Evolutionary conservation across 64 coral and sea anemone genomes (phyloP).

Genomic region (Catalaphyllia jardinei): DNA sequence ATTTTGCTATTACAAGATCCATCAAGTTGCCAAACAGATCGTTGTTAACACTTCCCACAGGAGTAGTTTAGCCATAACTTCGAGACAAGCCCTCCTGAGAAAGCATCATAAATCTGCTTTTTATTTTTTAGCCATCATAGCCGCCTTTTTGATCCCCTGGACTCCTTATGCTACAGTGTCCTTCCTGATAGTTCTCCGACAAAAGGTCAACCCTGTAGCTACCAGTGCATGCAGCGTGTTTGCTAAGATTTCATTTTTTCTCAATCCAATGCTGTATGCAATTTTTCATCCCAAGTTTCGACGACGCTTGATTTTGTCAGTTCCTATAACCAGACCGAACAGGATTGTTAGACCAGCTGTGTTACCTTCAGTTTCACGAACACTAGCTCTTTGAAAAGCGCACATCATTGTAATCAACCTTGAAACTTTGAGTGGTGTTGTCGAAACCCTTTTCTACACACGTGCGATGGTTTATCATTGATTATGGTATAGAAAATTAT

Average conservation of each 20-base stretch:
- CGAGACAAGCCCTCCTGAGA: neutral
- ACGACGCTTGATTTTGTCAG: neutral
- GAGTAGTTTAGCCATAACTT: neutral
- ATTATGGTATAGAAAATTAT: too few relatives aligned
- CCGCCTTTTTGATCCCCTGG: neutral
- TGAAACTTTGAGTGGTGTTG: too few relatives aligned
- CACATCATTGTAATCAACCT: too few relatives aligned
- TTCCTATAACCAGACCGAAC: neutral
- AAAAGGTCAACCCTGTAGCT: neutral
- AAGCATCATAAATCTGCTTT: neutral
- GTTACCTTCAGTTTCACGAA: neutral
- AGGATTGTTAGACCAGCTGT: neutral
- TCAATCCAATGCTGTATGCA: neutral
- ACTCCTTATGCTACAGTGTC: neutral
- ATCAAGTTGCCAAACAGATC: conserved; percentile 2
- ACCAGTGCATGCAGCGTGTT: neutral
- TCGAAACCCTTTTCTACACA: too few relatives aligned
- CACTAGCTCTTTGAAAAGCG: neutral
- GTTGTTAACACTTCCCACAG: neutral
- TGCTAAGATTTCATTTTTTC: neutral
- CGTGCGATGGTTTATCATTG: too few relatives aligned
- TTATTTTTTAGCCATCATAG: neutral
- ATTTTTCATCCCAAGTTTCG: neutral
- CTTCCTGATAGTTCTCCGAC: neutral
- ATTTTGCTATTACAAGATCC: conserved; percentile 32